phyloP scores from a whole-genome alignment of 2,113 vertebrate genomes.

The Lota lota region DNA sequence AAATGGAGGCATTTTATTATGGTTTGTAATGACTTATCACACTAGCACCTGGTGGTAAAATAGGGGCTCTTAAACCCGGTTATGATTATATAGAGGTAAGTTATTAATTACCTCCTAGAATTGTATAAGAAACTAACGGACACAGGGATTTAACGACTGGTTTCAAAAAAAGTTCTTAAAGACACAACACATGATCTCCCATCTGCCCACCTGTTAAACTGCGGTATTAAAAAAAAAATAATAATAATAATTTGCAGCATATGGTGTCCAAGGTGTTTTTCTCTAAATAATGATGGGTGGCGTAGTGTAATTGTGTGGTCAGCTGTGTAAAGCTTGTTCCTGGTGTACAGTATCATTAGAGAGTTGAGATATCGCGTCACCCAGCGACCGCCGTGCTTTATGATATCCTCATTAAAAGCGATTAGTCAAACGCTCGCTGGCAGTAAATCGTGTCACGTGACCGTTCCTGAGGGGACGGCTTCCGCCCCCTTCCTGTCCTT shows the following conservation, averaged over 20 bases:
- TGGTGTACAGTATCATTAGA: neutral
- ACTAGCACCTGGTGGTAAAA: no score
- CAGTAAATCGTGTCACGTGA: no score
- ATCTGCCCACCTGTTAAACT: conserved; percentile 53
- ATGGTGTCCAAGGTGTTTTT: conserved; percentile 57
- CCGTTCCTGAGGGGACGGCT: no score
- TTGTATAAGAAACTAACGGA: neutral
- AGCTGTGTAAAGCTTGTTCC: conserved; percentile 32
- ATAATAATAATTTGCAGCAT: conserved; percentile 55
- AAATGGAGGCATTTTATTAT: no score
- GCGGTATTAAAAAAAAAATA: conserved; percentile 31
- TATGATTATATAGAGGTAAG: no score
- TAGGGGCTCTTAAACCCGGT: no score
- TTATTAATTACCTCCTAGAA: neutral
- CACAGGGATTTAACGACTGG: neutral
- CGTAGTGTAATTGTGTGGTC: conserved; percentile 56
- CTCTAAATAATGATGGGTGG: conserved; percentile 32
- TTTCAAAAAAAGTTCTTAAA: conserved; percentile 17
- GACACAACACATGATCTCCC: conserved; percentile 41
- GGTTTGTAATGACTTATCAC: no score
- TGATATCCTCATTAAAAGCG: conserved; percentile 51
- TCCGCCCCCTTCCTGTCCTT: no score
- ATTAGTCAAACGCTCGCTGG: conserved; percentile 36
- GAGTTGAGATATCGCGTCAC: neutral
- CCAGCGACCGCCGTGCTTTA: conserved; percentile 21